Evolutionary conservation across 2,888 invertebrate species (phyloP).

Genomic region (Sphaeridia pumilis): DNA sequence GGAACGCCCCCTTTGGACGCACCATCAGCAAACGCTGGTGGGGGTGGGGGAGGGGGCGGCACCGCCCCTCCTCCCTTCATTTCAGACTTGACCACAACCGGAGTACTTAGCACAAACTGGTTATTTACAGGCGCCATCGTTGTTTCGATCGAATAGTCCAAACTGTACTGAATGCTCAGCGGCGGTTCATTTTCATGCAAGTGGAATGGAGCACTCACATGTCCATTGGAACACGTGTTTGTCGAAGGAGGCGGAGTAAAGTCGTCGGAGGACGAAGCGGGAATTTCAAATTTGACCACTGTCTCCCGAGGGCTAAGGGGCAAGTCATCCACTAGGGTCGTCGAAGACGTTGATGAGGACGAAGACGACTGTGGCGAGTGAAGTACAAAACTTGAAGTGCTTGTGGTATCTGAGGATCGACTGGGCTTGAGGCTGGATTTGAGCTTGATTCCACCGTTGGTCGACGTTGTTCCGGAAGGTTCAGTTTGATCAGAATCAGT

Average conservation of each 20-base stretch:
- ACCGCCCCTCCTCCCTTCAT: slow-evolving; percentile 1
- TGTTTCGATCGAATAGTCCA: slow-evolving; percentile 16
- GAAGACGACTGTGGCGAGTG: neutral
- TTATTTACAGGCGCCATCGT: slow-evolving; percentile 18
- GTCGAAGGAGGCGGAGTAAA: neutral
- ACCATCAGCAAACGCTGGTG: neutral
- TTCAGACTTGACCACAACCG: slow-evolving; percentile 9
- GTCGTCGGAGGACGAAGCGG: neutral
- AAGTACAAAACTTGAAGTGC: neutral
- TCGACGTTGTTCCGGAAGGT: too few relatives aligned
- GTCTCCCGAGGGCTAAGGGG: neutral
- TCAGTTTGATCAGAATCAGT: neutral
- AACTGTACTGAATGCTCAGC: slow-evolving; percentile 14
- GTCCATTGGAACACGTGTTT: neutral
- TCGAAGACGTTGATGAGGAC: neutral
- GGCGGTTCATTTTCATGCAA: slow-evolving; percentile 3
- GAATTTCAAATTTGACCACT: neutral
- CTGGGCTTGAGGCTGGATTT: neutral
- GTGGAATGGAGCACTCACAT: slow-evolving; percentile 3
- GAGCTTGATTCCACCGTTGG: neutral
- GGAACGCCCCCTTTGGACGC: neutral
- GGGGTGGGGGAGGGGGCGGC: slow-evolving; percentile 2
- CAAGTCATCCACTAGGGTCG: neutral
- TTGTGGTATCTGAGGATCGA: too few relatives aligned
- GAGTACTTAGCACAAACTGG: slow-evolving; percentile 14